A percentile compares a stretch with the other conserved stretches of the same genome.
Evolutionary conservation across 2,113 vertebrate species (phyloP).

Genomic region (Neofelis nebulosa): DNA sequence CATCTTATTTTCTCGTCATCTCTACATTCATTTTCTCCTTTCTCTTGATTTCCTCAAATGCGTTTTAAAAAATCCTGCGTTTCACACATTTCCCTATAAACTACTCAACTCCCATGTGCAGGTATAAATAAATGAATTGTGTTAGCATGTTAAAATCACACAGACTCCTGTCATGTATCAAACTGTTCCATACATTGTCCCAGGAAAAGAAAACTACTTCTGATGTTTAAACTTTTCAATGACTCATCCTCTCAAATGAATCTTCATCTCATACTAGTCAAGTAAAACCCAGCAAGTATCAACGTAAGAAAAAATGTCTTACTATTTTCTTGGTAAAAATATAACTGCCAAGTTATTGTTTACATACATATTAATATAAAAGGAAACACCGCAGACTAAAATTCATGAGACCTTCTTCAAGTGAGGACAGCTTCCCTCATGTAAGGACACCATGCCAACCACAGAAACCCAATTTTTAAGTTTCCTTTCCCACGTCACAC

Average conservation of each 20-base stretch:
- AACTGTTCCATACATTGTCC: not conserved
- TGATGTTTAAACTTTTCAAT: not conserved
- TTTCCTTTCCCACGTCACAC: not conserved
- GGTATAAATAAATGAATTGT: not conserved
- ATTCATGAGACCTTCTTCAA: not conserved
- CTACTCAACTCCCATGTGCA: not conserved
- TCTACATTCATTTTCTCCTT: not conserved
- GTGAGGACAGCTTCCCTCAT: not conserved
- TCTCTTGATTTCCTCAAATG: conserved; percentile 11
- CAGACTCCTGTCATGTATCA: not conserved
- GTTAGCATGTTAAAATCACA: not conserved
- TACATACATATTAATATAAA: not conserved
- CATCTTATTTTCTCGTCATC: not conserved
- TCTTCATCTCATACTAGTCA: not conserved
- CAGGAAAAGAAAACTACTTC: not conserved
- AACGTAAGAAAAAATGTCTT: not conserved
- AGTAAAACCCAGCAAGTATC: not conserved
- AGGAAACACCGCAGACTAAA: not conserved
- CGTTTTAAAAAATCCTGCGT: not conserved
- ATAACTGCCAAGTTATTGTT: not conserved
- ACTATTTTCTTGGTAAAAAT: conserved; percentile 23
- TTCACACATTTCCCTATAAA: conserved; percentile 8
- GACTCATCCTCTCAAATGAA: not conserved
- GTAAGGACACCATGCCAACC: not conserved
- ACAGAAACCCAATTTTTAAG: not conserved